These are phyloP conservation scores for Xiphophorus hellerii DNA, from an alignment of 2,113 vertebrate genomes.

Conservation along the genomic window DNA sequence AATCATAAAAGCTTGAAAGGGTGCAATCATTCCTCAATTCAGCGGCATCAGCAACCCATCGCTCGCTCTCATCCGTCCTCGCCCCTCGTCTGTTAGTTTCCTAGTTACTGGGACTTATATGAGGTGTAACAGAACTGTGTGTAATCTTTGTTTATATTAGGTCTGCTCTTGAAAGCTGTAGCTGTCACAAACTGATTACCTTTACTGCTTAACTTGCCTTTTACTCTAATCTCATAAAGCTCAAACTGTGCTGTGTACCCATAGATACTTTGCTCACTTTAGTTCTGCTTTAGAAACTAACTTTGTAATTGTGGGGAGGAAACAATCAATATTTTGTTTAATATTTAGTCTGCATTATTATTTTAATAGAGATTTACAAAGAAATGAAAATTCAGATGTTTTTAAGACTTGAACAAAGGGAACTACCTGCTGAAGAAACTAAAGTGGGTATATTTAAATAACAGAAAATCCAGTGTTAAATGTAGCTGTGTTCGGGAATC, in stretches of 20 bases:
- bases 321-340: not conserved
- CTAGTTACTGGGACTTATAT: conserved; percentile 32
- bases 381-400: too few species aligned
- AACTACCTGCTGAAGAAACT: not conserved
- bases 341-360: not conserved
- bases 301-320: not conserved
- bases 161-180: conserved; percentile 63
- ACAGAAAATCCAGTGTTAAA: not conserved
- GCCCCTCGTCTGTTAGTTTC: conserved; percentile 23
- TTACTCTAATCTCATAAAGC: conserved; percentile 15
- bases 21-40: conserved; percentile 60
- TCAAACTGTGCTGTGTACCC: not conserved
- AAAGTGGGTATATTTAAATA: not conserved
- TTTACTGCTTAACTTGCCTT: conserved; percentile 60
- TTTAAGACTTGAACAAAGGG: too few species aligned
- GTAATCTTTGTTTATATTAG: conserved; percentile 64
- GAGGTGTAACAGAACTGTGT: conserved; percentile 25
- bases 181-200: conserved; percentile 65
- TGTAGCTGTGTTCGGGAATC: not conserved
- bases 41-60: conserved; percentile 42
- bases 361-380: not conserved
- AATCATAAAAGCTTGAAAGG: conserved; percentile 53
- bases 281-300: not conserved
- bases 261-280: not conserved
- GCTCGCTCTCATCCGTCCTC: conserved; percentile 4